Evolutionary conservation across 2,888 invertebrate species (phyloP).

Genomic region (Miltochrista miniata): DNA sequence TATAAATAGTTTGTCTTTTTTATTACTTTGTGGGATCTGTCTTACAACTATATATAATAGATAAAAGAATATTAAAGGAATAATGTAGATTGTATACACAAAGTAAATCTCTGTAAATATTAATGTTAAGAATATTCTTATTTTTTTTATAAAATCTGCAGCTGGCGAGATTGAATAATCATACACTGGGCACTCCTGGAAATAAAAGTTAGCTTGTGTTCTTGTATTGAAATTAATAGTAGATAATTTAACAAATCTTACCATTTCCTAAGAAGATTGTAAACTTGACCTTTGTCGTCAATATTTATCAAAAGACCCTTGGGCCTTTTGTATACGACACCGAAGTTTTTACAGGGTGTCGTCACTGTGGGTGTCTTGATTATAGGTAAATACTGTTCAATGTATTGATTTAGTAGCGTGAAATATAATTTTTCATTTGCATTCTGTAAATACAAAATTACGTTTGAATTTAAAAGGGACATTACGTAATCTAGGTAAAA

Average conservation of each 20-base stretch:
- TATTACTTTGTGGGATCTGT: not conserved
- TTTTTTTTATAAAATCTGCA: not conserved
- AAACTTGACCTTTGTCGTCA: conserved; percentile 94
- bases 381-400: conserved; percentile 95
- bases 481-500: too few species aligned
- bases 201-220: too few species aligned
- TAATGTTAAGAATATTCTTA: not conserved
- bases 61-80: too few species aligned
- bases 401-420: conserved; percentile 91
- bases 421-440: conserved; percentile 97
- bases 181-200: too few species aligned
- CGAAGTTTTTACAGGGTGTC: conserved; percentile 96
- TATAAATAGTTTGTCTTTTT: not conserved
- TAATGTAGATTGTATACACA: too few species aligned
- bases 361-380: conserved; percentile 99
- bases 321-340: conserved; percentile 93
- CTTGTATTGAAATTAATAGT: not conserved
- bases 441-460: conserved; percentile 80
- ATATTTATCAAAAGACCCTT: conserved; percentile 96
- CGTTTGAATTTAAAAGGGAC: too few species aligned
- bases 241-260: conserved; percentile 51
- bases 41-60: not conserved
- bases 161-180: not conserved
- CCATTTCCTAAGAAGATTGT: conserved; percentile 94
- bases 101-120: too few species aligned